Percentiles rank a stretch among this genome's conserved stretches.
Conservation (phyloP, 2,797 vertebrate species). For the Agapornis canus region DNA sequence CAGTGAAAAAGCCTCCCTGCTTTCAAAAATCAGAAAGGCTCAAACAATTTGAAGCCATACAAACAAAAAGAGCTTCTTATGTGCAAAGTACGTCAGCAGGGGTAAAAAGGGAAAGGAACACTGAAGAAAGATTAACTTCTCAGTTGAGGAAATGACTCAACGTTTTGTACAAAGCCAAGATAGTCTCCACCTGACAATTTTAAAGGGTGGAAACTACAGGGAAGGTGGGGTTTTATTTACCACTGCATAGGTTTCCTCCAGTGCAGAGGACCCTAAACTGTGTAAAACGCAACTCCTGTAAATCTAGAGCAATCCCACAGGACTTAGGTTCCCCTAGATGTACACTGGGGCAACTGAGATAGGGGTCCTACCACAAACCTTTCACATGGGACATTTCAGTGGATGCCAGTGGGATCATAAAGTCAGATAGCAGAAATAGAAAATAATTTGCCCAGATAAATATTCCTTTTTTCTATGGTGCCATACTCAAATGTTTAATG, state of each 20-base stretch:
- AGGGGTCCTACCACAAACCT: not conserved
- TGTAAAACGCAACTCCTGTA: not conserved
- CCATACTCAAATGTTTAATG: not conserved
- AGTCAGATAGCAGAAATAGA: not conserved
- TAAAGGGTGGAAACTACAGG: not conserved
- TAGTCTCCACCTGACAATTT: not conserved
- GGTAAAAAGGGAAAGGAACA: not conserved
- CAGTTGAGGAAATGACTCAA: not conserved
- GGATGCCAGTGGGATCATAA: not conserved
- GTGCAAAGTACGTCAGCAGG: not conserved
- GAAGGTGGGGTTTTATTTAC: not conserved
- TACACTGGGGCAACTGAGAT: not conserved
- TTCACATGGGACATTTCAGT: not conserved
- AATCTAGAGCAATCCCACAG: not conserved
- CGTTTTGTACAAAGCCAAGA: not conserved
- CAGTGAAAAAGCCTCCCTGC: not conserved
- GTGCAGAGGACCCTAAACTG: not conserved
- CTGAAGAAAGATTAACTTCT: conserved; percentile 1
- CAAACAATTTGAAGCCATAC: not conserved
- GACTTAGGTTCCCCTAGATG: not conserved
- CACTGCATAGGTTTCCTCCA: not conserved
- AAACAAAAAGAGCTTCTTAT: not conserved
- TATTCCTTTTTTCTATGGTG: not conserved
- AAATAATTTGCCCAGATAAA: not conserved
- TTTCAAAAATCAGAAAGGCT: not conserved